Evolutionary conservation across 2,888 invertebrate species (phyloP).

Genomic region (Tenthredo notha): DNA sequence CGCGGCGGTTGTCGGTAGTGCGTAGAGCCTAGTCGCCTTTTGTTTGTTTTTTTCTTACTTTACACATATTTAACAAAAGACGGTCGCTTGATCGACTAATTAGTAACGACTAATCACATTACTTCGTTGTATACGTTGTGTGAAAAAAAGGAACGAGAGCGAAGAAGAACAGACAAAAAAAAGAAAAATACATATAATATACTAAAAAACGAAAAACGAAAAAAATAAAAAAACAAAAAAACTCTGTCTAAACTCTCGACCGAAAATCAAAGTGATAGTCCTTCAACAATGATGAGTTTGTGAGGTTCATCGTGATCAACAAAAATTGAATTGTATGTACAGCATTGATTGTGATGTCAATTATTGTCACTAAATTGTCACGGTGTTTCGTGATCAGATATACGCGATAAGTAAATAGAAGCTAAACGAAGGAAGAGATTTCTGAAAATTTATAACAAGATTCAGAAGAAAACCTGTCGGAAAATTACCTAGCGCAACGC

Average conservation of each 20-base stretch:
- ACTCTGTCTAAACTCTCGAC: background rate
- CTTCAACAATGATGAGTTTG: background rate
- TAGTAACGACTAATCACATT: slow-evolving; percentile 30
- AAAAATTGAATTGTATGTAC: background rate
- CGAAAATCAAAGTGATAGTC: background rate
- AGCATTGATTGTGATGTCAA: slow-evolving; percentile 6
- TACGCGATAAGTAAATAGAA: background rate
- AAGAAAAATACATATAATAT: background rate
- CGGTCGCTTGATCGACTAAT: background rate
- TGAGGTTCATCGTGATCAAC: background rate
- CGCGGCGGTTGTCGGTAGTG: slow-evolving; percentile 25
- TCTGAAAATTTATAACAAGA: background rate
- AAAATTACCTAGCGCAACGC: slow-evolving; percentile 42
- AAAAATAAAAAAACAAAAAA: background rate
- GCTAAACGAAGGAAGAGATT: background rate
- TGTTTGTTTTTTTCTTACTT: background rate
- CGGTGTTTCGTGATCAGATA: slow-evolving; percentile 6
- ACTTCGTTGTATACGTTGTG: background rate
- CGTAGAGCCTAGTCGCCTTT: slow-evolving; percentile 12
- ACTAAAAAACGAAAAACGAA: background rate
- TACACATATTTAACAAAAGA: background rate
- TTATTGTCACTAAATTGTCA: background rate
- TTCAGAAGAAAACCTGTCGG: slow-evolving; percentile 24
- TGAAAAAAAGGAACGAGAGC: background rate
- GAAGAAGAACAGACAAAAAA: background rate